A percentile compares a stretch with the other conserved stretches of the same genome.
phyloP scores from a whole-genome alignment of 2,888 invertebrate species.

The Coelinius sp. region DNA sequence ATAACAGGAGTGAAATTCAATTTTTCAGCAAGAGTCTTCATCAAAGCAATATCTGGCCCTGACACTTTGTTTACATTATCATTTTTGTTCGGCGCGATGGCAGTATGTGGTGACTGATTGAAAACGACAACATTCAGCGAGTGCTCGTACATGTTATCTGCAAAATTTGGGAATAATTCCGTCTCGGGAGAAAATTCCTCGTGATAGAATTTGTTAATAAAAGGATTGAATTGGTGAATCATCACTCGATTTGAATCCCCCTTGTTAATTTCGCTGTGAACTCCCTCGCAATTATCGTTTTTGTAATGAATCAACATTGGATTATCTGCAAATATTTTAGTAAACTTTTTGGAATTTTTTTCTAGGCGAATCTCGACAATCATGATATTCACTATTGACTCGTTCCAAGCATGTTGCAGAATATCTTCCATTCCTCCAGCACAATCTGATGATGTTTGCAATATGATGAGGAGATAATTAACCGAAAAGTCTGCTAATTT shows the following conservation, averaged over 20 bases:
- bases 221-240: slow-evolving; percentile 45
- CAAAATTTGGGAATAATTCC: slow-evolving; percentile 48
- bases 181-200: slow-evolving; percentile 5
- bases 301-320: neutral
- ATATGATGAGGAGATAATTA: slow-evolving; percentile 2
- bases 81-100: slow-evolving; percentile 13
- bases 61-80: neutral
- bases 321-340: neutral
- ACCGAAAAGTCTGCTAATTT: neutral
- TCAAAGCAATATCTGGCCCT: slow-evolving; percentile 31
- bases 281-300: neutral
- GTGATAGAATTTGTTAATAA: slow-evolving; percentile 30
- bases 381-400: neutral
- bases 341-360: neutral
- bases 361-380: neutral
- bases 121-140: slow-evolving; percentile 29
- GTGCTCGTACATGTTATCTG: slow-evolving; percentile 46
- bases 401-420: neutral
- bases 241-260: neutral
- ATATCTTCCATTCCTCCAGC: neutral
- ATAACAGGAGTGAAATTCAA: slow-evolving; percentile 47
- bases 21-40: slow-evolving; percentile 15
- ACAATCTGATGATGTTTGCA: neutral
- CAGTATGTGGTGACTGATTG: slow-evolving; percentile 29
- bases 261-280: neutral